A percentile compares a stretch with the other conserved stretches of the same genome.
phyloP scores from a whole-genome alignment of 2,888 invertebrate species.

The Erebia epiphron region DNA sequence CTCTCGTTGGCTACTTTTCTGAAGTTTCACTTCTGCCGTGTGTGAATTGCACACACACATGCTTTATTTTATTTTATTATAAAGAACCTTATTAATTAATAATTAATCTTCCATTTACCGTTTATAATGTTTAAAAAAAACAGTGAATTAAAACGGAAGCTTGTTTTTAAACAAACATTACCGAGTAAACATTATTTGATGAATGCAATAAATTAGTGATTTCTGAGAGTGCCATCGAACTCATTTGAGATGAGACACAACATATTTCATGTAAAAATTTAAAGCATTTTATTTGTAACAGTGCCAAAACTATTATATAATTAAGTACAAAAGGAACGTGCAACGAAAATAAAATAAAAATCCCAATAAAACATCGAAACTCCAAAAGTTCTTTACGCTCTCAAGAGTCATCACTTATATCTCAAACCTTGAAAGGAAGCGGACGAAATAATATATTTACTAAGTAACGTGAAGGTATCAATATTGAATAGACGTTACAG shows the following conservation, averaged over 20 bases:
- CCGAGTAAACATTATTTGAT: conserved; percentile 25
- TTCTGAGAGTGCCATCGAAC: conserved; percentile 27
- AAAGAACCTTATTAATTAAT: background rate
- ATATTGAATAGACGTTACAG: background rate
- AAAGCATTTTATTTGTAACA: conserved; percentile 15
- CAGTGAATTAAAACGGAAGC: conserved; percentile 40
- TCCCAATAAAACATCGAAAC: conserved; percentile 27
- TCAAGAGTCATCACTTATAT: conserved; percentile 4
- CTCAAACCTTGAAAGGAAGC: background rate
- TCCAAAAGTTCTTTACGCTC: background rate
- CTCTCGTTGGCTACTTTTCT: too few species aligned
- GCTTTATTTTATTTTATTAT: too few species aligned
- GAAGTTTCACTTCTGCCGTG: too few species aligned
- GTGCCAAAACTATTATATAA: conserved; percentile 19
- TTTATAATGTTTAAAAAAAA: conserved; percentile 16
- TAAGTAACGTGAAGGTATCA: background rate
- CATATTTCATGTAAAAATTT: background rate
- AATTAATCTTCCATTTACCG: background rate
- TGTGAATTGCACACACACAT: too few species aligned
- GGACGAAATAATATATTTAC: background rate
- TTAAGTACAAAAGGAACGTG: conserved; percentile 23
- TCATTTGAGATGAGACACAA: conserved; percentile 23
- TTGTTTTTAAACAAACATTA: conserved; percentile 30
- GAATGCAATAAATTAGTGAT: conserved; percentile 27
- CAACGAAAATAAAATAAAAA: conserved; percentile 22